Evolutionary conservation across 2,888 invertebrate genomes (phyloP).

Genomic region (Drosophila kuntzei): DNA sequence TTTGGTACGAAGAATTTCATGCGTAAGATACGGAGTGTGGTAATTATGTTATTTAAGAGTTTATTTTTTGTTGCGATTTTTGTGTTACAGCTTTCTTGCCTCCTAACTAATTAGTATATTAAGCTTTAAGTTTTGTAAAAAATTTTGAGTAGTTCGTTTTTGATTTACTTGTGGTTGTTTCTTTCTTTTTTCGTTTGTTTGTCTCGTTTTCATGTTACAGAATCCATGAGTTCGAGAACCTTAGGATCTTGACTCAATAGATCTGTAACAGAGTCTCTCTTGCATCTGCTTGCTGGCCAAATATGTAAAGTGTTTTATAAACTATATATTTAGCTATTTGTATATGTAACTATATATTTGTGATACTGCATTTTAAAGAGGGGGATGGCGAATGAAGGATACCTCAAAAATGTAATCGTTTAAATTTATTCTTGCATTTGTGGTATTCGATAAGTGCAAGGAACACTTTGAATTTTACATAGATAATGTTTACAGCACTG

Average conservation of each 20-base stretch:
- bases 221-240: background rate
- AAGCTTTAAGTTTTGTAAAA: slow-evolving; percentile 52
- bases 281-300: slow-evolving; percentile 25
- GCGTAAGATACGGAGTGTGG: slow-evolving; percentile 36
- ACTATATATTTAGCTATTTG: slow-evolving; percentile 49
- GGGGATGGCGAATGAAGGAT: slow-evolving; percentile 32
- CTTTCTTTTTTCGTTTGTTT: slow-evolving; percentile 14
- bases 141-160: slow-evolving; percentile 60
- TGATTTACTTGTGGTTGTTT: slow-evolving; percentile 21
- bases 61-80: slow-evolving; percentile 28
- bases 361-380: slow-evolving; percentile 59
- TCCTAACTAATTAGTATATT: slow-evolving; percentile 51
- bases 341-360: slow-evolving; percentile 46
- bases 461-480: slow-evolving; percentile 47
- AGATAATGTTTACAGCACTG: slow-evolving; percentile 32
- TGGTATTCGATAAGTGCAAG: slow-evolving; percentile 63
- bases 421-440: slow-evolving; percentile 10
- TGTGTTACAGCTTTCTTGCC: slow-evolving; percentile 24
- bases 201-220: slow-evolving; percentile 18
- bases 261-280: slow-evolving; percentile 15
- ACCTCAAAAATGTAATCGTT: slow-evolving; percentile 16
- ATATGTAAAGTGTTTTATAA: slow-evolving; percentile 31
- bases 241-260: background rate
- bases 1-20: slow-evolving; percentile 42
- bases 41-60: slow-evolving; percentile 35